These are phyloP conservation scores for Lepidochrysops patricia DNA, from an alignment of 2,888 invertebrate species.

Conservation along the genomic window DNA sequence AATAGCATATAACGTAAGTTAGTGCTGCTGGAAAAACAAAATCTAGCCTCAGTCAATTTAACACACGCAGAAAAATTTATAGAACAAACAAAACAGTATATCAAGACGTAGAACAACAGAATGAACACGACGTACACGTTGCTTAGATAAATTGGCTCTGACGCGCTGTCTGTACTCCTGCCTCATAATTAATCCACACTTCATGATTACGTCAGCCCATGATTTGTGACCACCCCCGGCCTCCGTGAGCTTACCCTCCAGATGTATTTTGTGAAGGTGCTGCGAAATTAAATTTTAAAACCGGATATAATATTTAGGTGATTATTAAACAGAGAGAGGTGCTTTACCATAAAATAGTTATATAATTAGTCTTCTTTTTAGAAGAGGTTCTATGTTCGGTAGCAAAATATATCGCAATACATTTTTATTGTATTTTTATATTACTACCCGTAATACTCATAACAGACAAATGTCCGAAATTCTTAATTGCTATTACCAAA, in stretches of 20 bases:
- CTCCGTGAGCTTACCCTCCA: neutral
- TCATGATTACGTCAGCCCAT: conserved; percentile 25
- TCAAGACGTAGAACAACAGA: neutral
- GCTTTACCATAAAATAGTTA: too few species aligned
- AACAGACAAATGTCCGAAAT: too few species aligned
- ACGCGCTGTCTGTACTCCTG: conserved; percentile 19
- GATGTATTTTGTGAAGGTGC: neutral
- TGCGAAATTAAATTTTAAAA: neutral
- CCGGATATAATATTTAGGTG: neutral
- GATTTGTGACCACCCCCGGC: conserved; percentile 22
- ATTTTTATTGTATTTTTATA: too few species aligned
- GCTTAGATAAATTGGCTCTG: conserved; percentile 14
- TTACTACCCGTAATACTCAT: too few species aligned
- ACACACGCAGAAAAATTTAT: neutral
- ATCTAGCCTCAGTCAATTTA: neutral
- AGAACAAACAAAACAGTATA: neutral
- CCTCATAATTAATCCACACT: conserved; percentile 26
- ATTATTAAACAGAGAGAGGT: too few species aligned
- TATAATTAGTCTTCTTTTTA: too few species aligned
- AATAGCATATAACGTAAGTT: too few species aligned
- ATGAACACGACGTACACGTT: neutral
- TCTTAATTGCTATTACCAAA: too few species aligned
- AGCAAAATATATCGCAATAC: too few species aligned
- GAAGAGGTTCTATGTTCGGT: too few species aligned
- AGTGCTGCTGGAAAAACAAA: too few species aligned